Conservation (phyloP, 1,140 invertebrate species). For the Drosophila jambulina region DNA sequence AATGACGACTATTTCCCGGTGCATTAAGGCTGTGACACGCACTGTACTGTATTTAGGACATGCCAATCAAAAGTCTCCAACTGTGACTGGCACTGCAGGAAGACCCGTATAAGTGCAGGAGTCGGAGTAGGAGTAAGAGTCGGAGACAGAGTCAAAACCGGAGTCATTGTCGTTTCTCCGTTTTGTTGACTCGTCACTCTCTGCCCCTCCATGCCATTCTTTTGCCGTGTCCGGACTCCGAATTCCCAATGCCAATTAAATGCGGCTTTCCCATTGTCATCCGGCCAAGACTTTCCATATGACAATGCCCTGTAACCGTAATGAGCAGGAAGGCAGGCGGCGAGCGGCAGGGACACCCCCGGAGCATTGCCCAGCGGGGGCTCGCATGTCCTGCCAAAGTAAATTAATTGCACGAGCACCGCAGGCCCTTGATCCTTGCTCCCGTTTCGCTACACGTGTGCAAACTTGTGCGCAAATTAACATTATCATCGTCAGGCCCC, state of each 20-base stretch:
- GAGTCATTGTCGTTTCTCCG: constrained; percentile 57
- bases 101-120: constrained; percentile 17
- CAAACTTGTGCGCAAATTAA: constrained; percentile 74
- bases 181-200: constrained; percentile 58
- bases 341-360: constrained; percentile 16
- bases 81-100: constrained; percentile 54
- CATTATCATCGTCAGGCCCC: constrained; percentile 63
- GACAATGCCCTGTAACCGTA: constrained; percentile 67
- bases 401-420: constrained; percentile 73
- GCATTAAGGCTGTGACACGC: constrained; percentile 11
- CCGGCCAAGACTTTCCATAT: constrained; percentile 57
- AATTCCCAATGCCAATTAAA: constrained; percentile 77
- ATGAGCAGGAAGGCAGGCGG: constrained; percentile 49
- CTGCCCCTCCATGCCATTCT: constrained; percentile 24
- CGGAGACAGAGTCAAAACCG: constrained; percentile 25
- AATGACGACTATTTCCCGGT: background rate
- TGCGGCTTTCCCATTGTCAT: constrained; percentile 71
- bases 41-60: constrained; percentile 56
- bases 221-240: constrained; percentile 17
- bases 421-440: constrained; percentile 45
- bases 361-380: constrained; percentile 52
- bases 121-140: background rate
- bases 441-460: constrained; percentile 50
- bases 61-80: constrained; percentile 76
- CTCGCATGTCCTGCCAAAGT: constrained; percentile 82